Evolutionary conservation across 1,140 invertebrate species (phyloP).

Genomic region (Zaprionus africanus): DNA sequence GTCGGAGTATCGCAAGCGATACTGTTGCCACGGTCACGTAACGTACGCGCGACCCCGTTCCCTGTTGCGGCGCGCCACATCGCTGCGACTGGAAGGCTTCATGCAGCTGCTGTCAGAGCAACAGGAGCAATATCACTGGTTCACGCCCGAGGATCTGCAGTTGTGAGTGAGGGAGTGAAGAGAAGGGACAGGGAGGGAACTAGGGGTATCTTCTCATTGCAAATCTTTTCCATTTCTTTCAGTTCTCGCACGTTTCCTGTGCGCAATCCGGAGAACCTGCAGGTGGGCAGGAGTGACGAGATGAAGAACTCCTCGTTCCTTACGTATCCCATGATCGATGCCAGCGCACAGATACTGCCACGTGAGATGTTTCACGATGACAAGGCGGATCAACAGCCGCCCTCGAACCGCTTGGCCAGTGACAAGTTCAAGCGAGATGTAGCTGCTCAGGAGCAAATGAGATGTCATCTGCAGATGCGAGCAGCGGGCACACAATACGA

Average conservation of each 20-base stretch:
- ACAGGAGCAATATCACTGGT: constrained; percentile 80
- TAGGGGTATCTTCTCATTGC: neutral
- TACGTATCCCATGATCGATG: constrained; percentile 71
- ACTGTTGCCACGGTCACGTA: constrained; percentile 40
- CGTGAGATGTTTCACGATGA: constrained; percentile 67
- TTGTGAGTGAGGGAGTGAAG: constrained; percentile 52
- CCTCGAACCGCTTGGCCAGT: constrained; percentile 29
- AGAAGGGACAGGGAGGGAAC: neutral
- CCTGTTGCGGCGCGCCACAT: constrained; percentile 70
- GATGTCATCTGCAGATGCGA: constrained; percentile 69
- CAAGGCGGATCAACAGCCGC: constrained; percentile 30
- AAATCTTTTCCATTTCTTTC: neutral
- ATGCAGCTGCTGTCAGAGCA: constrained; percentile 80
- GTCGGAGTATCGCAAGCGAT: constrained; percentile 69
- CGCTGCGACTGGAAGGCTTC: constrained; percentile 77
- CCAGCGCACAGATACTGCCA: constrained; percentile 71
- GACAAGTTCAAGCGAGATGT: constrained; percentile 69
- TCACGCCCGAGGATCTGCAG: constrained; percentile 70
- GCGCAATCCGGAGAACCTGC: constrained; percentile 72
- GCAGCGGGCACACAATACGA: constrained; percentile 51
- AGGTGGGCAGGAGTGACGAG: constrained; percentile 38
- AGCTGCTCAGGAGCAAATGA: constrained; percentile 65
- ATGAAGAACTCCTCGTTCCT: constrained; percentile 82
- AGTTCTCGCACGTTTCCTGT: constrained; percentile 73
- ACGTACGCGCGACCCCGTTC: constrained; percentile 32